Evolutionary conservation across 2,113 vertebrate genomes (phyloP).

Genomic region (Toxostoma redivivum): DNA sequence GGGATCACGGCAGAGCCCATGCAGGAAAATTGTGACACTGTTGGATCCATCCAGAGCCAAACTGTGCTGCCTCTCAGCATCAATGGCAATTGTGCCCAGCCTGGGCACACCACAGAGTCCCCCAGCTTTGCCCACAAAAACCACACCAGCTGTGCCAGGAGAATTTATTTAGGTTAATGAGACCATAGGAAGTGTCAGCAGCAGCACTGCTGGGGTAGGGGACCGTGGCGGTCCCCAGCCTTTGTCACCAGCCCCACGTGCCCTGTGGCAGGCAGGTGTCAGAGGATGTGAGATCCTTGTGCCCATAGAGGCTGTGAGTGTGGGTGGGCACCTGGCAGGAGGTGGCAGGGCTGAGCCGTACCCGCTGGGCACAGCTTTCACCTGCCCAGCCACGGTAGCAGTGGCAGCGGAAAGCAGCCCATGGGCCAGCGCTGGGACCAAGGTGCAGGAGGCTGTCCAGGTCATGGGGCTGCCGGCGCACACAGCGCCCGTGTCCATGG

Average conservation of each 20-base stretch:
- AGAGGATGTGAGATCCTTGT: background rate
- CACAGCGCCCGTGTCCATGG: conserved; percentile 78
- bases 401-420: conserved; percentile 69
- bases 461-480: conserved; percentile 37
- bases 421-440: background rate
- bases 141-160: background rate
- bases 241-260: background rate
- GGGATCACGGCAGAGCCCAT: background rate
- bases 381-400: conserved; percentile 83
- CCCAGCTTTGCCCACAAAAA: background rate
- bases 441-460: conserved; percentile 63
- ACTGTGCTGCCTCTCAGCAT: background rate
- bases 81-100: background rate
- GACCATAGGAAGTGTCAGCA: background rate
- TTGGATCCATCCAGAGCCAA: background rate
- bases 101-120: background rate
- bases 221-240: fast-evolving
- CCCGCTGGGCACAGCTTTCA: conserved; percentile 34
- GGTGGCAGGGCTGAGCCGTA: background rate
- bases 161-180: conserved; percentile 25
- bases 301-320: fast-evolving
- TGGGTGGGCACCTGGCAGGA: background rate
- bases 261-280: background rate
- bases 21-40: background rate
- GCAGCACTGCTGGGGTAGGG: background rate